A percentile compares a stretch with the other conserved stretches of the same genome.
Conservation (phyloP, 2,888 invertebrate species). For the Nephrocerus scutellatus region DNA sequence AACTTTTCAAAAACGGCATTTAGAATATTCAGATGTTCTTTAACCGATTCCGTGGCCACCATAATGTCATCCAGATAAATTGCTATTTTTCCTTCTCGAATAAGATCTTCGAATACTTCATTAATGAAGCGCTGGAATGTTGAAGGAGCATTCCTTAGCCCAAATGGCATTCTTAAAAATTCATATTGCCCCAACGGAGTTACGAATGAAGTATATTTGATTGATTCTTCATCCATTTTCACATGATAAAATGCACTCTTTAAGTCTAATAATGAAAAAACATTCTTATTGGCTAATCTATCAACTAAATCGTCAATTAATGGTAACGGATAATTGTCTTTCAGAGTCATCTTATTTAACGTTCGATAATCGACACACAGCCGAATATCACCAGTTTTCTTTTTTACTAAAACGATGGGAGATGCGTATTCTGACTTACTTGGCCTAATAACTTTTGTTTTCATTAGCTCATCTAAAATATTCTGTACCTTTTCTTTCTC, state of each 20-base stretch:
- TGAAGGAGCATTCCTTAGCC: slow-evolving; percentile 13
- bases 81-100: slow-evolving; percentile 9
- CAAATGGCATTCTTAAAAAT: slow-evolving; percentile 17
- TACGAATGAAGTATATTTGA: slow-evolving; percentile 11
- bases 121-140: slow-evolving; percentile 16
- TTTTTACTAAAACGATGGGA: too few relatives aligned
- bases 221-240: slow-evolving; percentile 1
- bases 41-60: slow-evolving; percentile 10
- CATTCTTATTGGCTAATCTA: slow-evolving; percentile 1
- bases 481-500: neutral
- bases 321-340: slow-evolving; percentile 4
- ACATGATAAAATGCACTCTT: slow-evolving; percentile 10
- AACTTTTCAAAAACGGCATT: slow-evolving; percentile 8
- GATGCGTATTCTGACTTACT: too few relatives aligned
- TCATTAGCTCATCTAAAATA: neutral
- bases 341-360: too few relatives aligned
- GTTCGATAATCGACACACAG: neutral
- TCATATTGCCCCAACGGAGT: too few relatives aligned
- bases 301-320: slow-evolving; percentile 3
- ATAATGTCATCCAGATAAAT: slow-evolving; percentile 20
- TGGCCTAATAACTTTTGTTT: too few relatives aligned
- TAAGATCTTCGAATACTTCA: slow-evolving; percentile 12
- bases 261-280: slow-evolving; percentile 3
- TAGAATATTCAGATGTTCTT: slow-evolving; percentile 11
- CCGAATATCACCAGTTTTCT: slow-evolving; percentile 1